Evolutionary conservation across 2,888 invertebrate genomes (phyloP).

Genomic region (Anarsia innoxiella): DNA sequence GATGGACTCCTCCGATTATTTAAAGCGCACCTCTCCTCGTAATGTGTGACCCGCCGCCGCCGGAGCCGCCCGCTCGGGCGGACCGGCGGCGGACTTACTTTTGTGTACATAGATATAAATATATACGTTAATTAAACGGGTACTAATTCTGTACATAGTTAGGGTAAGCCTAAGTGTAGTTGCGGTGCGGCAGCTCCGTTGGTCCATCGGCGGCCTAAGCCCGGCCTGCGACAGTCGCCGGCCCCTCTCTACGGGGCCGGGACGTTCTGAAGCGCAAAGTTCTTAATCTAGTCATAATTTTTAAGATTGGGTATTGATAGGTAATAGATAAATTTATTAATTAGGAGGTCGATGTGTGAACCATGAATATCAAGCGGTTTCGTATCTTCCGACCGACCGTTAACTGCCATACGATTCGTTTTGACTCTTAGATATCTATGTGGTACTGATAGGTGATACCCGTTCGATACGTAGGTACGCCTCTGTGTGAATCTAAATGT

Average conservation of each 20-base stretch:
- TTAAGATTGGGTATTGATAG: slow-evolving; percentile 6
- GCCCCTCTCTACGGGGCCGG: slow-evolving; percentile 11
- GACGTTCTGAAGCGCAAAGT: slow-evolving; percentile 5
- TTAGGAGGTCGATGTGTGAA: background rate
- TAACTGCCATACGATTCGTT: slow-evolving; percentile 1
- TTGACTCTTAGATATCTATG: too few relatives aligned
- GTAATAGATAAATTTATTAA: slow-evolving; percentile 8
- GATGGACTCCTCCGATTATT: background rate
- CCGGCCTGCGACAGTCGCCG: slow-evolving; percentile 11
- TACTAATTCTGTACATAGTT: slow-evolving; percentile 69
- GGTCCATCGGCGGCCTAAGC: slow-evolving; percentile 53
- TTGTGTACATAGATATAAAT: slow-evolving; percentile 57
- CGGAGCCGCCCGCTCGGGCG: background rate
- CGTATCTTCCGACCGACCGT: background rate
- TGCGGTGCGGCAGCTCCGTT: slow-evolving; percentile 55
- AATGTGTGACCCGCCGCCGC: background rate
- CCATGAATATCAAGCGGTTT: too few relatives aligned
- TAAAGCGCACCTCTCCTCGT: background rate
- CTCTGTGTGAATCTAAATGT: too few relatives aligned
- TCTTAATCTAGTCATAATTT: slow-evolving; percentile 14
- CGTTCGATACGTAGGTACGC: too few relatives aligned
- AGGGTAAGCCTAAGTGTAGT: slow-evolving; percentile 61
- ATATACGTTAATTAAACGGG: slow-evolving; percentile 61
- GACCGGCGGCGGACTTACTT: slow-evolving; percentile 26
- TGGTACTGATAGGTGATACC: too few relatives aligned